phyloP scores from a whole-genome alignment of 2,888 invertebrate genomes.

The Pteria penguin region DNA sequence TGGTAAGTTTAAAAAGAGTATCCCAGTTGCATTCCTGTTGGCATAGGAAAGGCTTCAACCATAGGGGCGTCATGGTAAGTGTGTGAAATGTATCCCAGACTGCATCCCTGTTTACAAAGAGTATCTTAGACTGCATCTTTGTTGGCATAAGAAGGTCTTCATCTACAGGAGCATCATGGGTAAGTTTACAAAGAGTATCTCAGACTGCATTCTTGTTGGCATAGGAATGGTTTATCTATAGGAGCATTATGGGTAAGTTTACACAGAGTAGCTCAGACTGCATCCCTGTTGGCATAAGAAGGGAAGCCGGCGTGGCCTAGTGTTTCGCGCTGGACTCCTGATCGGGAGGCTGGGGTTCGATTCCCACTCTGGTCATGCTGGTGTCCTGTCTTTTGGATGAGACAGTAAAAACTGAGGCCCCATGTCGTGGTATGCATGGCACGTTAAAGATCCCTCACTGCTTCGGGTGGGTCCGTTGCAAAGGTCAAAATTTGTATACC shows the following conservation, averaged over 20 bases:
- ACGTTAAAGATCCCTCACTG: no score
- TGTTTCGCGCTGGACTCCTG: conserved; percentile 99
- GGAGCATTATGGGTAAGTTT: conserved; percentile 96
- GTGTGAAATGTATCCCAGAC: conserved; percentile 99
- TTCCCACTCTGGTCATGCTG: conserved; percentile 94
- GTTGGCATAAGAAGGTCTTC: conserved; percentile 94
- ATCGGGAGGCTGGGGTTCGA: conserved; percentile 99
- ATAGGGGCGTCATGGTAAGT: conserved; percentile 93
- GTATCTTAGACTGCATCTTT: conserved; percentile 97
- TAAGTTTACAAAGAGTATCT: conserved; percentile 95
- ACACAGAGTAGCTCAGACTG: conserved; percentile 99
- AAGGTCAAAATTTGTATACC: no score
- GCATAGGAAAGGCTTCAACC: conserved; percentile 94
- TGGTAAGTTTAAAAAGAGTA: conserved; percentile 96
- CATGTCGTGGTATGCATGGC: no score
- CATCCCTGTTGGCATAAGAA: conserved; percentile 94
- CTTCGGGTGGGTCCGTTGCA: no score
- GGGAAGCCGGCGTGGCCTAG: conserved; percentile 94
- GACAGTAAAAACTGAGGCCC: no score
- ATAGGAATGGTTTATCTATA: conserved; percentile 95
- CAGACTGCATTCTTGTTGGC: conserved; percentile 95
- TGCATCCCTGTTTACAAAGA: conserved; percentile 99
- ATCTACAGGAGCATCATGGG: conserved; percentile 97
- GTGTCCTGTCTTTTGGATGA: no score
- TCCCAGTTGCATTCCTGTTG: conserved; percentile 97